Evolutionary conservation across 2,797 vertebrate species (phyloP), one percentile per base, ranked within the genome.

Genomic region (Macrochelys suwanniensis): DNA sequence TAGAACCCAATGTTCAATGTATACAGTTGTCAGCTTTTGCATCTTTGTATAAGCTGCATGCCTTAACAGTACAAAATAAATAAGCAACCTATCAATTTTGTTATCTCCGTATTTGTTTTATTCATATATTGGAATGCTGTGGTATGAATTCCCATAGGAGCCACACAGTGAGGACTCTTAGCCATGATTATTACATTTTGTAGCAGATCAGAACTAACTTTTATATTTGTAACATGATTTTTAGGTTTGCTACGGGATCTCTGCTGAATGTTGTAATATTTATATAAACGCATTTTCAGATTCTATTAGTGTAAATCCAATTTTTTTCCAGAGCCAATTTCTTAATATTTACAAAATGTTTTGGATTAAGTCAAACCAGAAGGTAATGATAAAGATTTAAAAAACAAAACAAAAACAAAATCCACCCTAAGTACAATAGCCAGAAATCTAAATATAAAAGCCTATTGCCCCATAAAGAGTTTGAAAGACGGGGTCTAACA

Each of bases 61-160:
- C 93, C 91, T 97, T 95, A 96, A 93, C 84, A 96, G 95, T 89
- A 97, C 83, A 96, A 97, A 98, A 97, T 97, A 97, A 97, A 98
- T 96, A 97, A 92, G 93, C 93, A 96, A 80, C 84, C 31, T 96
- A 87, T 77, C 92, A 57, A 76, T 53, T 91, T 90, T 96, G 59
- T 84, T 94, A 94, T 47, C 79, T 88, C 89, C 71, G 0, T 76
- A 94, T 88, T 90, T 95, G 53, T 94, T 97, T 96, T 87, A 85
- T 82, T 80, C 56, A 91, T 31, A 97, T 31, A 97, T 89, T 93
- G 96, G 96, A 96, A 98, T 97, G 97, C 93, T 86, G 89, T 50
- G 93, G 94, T 89, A 91, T 59, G 51, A 95, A 93, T 96, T 96
- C 77, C 95, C 90, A 93, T 68, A 89, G 96, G 87, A 94, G 86